Evolutionary conservation across 2,888 invertebrate species (phyloP), one percentile per base, ranked within the genome.

Genomic region (Unio delphinus): DNA sequence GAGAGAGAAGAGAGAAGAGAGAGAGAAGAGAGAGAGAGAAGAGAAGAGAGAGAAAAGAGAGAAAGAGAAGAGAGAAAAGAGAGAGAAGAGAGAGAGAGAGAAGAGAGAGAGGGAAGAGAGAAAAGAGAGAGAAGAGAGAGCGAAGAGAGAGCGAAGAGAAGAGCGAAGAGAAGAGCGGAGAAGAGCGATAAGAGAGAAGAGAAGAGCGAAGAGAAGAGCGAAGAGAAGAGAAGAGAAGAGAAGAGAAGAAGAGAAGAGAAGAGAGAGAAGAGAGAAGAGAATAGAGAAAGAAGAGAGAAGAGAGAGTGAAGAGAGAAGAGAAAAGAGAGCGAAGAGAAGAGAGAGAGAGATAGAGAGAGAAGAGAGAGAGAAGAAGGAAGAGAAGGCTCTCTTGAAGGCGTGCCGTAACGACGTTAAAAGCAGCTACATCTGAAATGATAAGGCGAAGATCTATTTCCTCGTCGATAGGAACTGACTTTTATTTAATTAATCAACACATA

Each of bases 341-440:
- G n/a, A 64, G 20, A 26, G 55, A 64, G 17, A 26, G n/a, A 55
- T 11, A 26, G 55, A 64, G 55, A 55, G n/a, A 64, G 64, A n/a
- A 26, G 55, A 64, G 55, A 26, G n/a, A 64, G 64, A 55, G 55
- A 64, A 7, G 26, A 28, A 64, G n/a, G 26, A 28, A 64, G 62
- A 62, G 61, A 58, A 65, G 30, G 34, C 65, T n/a, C n/a, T n/a
- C n/a, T n/a, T n/a, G n/a, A n/a, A n/a, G n/a, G n/a, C n/a, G n/a
- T n/a, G n/a, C n/a, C n/a, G n/a, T n/a, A n/a, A n/a, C n/a, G n/a
- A n/a, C n/a, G n/a, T n/a, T n/a, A n/a, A n/a, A n/a, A n/a, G n/a
- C n/a, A n/a, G n/a, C n/a, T n/a, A n/a, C n/a, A n/a, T n/a, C n/a
- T n/a, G n/a, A n/a, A n/a, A n/a, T n/a, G n/a, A n/a, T n/a, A n/a